Base-by-base conservation (phyloP, 2,888 invertebrate genomes). In the Taphrorychus bicolor region DNA sequence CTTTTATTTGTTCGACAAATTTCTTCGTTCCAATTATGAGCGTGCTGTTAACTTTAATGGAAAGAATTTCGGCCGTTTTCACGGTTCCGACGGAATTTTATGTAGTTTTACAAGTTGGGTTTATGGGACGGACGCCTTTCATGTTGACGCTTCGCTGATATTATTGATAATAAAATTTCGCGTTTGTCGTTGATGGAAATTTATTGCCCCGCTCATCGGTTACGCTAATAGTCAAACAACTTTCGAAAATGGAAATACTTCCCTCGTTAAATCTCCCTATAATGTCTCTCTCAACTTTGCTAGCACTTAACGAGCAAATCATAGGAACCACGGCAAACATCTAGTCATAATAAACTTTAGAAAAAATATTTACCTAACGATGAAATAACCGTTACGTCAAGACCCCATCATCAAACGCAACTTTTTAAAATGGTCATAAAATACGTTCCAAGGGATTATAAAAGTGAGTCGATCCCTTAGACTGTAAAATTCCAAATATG, bases 1-100 rank as follows among this genome's bases (percentile, higher is more conserved):
- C 60, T 69, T 69, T 69, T 69, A 69, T 69, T 69, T 69, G 65
- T 60, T 65, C 65, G 65, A 69, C 65, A 69, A 64, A 65, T 69
- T 69, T 65, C 69, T 65, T 57, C 65, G 65, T 51, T 69, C 65
- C 69, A 69, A 69, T 69, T 69, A 69, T 69, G 69, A 69, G 52
- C 52, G 69, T 61, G 69, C 57, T 61, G 69, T 69, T 69, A 69
- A 65, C 64, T 69, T 69, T 69, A 69, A 69, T 69, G 69, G 65
- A 57, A 64, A 68, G 65, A 68, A 68, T 68, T 63, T 68, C 54
- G 68, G 59, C 67, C 59, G 64, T 68, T 68, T 63, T 62, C 68
- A 59, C 64, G 59, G 54, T 58, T 63, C 68, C 68, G 51, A 54
- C 59, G 51, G 51, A 68, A 68, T 64, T 68, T 68, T 68, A 68